phyloP scores from a whole-genome alignment of 1,140 invertebrate genomes.

The Ostrea edulis region DNA sequence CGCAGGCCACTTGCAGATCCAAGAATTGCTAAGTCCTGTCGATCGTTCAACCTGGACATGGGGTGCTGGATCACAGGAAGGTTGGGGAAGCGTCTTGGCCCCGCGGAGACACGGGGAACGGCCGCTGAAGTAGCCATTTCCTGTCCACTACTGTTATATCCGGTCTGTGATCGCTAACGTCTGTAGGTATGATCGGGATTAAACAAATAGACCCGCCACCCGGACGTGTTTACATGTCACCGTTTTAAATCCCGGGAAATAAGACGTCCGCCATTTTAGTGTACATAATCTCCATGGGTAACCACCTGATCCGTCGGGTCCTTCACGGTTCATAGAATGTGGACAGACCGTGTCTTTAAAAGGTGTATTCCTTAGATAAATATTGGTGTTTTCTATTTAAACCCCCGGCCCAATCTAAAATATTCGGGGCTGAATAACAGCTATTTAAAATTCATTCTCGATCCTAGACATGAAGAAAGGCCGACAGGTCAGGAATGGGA shows the following conservation, averaged over 20 bases:
- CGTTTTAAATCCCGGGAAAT: not conserved
- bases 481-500: no score
- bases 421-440: not conserved
- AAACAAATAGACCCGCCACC: not conserved
- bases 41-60: slow-evolving; percentile 50
- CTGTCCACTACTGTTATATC: not conserved
- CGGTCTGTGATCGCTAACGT: not conserved
- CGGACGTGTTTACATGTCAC: slow-evolving; percentile 8
- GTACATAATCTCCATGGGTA: slow-evolving; percentile 45
- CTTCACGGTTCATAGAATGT: not conserved
- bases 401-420: not conserved
- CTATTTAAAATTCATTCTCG: no score
- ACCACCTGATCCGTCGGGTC: slow-evolving; percentile 12
- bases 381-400: not conserved
- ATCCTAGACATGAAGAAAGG: no score
- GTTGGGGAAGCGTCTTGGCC: slow-evolving; percentile 25
- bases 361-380: not conserved
- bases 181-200: not conserved
- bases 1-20: slow-evolving; percentile 46
- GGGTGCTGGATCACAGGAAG: slow-evolving; percentile 53
- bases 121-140: slow-evolving; percentile 51
- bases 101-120: slow-evolving; percentile 48
- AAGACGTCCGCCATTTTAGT: slow-evolving; percentile 46
- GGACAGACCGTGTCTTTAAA: not conserved
- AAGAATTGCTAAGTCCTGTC: slow-evolving; percentile 43